Evolutionary conservation across 2,797 vertebrate genomes (phyloP).

Genomic region (Schizothorax lantsangensis): DNA sequence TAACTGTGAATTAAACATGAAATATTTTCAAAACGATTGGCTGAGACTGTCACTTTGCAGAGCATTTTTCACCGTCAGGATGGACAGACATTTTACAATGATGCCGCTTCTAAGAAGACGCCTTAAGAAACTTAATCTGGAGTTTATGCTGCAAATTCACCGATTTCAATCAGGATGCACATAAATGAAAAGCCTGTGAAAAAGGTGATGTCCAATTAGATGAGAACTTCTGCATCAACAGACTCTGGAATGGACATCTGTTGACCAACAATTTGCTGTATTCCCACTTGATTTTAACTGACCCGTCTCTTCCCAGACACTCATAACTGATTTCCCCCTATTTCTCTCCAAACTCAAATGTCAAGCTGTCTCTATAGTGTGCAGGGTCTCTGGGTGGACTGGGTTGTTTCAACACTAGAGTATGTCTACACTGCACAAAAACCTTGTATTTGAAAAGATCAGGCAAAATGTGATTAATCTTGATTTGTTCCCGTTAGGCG

Average conservation of each 20-base stretch:
- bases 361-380: background rate
- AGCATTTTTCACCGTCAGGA: background rate
- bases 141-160: background rate
- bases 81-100: background rate
- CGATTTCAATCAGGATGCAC: background rate
- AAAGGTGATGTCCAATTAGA: background rate
- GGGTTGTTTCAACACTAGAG: background rate
- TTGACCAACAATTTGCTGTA: background rate
- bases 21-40: background rate
- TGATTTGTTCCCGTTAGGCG: background rate
- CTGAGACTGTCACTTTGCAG: background rate
- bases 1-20: background rate
- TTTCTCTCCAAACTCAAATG: background rate
- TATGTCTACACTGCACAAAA: background rate
- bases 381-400: background rate
- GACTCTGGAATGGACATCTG: background rate
- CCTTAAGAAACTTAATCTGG: background rate
- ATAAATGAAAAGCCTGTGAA: background rate
- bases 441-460: background rate
- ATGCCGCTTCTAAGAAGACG: background rate
- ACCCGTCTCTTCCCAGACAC: background rate
- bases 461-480: background rate
- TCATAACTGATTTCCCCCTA: background rate
- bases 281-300: background rate
- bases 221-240: background rate